A percentile compares a stretch with the other conserved stretches of the same genome.
phyloP scores from a whole-genome alignment of 2,113 vertebrate species.

The Pelobates fuscus region DNA sequence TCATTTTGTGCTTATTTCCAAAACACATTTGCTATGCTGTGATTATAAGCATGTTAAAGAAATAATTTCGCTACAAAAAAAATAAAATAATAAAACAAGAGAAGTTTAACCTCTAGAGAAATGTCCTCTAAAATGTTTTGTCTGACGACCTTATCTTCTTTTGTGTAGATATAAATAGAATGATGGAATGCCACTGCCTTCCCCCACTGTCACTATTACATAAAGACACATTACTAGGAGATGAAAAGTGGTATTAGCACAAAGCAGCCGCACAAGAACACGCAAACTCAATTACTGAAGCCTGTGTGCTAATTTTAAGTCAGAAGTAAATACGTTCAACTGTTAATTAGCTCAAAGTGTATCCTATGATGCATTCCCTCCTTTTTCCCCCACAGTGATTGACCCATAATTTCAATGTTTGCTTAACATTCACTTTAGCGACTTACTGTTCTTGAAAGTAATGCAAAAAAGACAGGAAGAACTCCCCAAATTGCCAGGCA shows the following conservation, averaged over 20 bases:
- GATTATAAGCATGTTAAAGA: constrained; percentile 3
- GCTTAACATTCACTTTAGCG: too few relatives aligned
- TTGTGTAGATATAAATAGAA: constrained; percentile 50
- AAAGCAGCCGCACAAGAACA: constrained; percentile 52
- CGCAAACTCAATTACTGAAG: constrained; percentile 56
- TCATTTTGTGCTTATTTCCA: constrained; percentile 8
- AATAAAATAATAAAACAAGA: background rate
- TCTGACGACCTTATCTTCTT: constrained; percentile 48
- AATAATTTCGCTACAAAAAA: constrained; percentile 3
- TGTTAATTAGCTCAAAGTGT: too few relatives aligned
- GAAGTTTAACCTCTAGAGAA: constrained; percentile 46
- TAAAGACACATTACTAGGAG: constrained; percentile 55
- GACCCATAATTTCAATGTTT: too few relatives aligned
- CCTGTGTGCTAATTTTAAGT: constrained; percentile 56
- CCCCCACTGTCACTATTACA: constrained; percentile 49
- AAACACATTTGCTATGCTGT: constrained; percentile 25
- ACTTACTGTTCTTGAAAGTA: too few relatives aligned
- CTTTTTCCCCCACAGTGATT: too few relatives aligned
- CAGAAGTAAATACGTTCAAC: constrained; percentile 54
- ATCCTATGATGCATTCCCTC: too few relatives aligned
- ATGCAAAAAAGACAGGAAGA: too few relatives aligned
- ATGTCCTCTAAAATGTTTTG: constrained; percentile 49
- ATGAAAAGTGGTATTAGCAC: constrained; percentile 59
- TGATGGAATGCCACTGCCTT: constrained; percentile 47
- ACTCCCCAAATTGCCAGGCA: too few relatives aligned